Evolutionary conservation across 2,113 vertebrate genomes (phyloP).

Genomic region (Laterallus jamaicensis): DNA sequence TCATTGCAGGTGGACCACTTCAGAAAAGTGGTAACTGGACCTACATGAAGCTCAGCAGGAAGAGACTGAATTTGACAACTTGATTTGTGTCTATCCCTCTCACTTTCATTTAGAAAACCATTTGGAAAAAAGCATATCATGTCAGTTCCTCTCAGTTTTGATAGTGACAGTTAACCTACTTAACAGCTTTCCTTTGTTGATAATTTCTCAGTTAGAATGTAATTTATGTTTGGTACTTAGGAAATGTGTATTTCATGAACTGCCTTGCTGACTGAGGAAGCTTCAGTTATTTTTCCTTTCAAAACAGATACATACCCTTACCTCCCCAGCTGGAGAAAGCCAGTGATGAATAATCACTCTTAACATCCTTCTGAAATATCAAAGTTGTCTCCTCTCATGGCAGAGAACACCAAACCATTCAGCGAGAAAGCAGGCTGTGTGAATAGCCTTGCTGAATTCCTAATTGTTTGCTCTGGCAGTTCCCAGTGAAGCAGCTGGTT

Average conservation of each 20-base stretch:
- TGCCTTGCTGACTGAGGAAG: not conserved
- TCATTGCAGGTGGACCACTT: not conserved
- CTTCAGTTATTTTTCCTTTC: not conserved
- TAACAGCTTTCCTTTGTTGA: not conserved
- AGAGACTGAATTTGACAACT: not conserved
- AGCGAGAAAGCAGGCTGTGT: not conserved
- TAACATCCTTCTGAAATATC: not conserved
- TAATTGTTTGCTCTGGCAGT: conserved; percentile 50
- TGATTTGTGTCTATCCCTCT: not conserved
- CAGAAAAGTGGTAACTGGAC: not conserved
- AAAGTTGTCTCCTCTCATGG: not conserved
- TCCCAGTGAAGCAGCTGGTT: conserved; percentile 35
- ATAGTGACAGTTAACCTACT: not conserved
- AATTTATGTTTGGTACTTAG: not conserved
- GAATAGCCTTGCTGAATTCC: conserved; percentile 14
- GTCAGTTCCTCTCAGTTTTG: not conserved
- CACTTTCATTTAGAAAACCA: not conserved
- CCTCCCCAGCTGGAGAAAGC: not conserved
- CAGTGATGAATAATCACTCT: not conserved
- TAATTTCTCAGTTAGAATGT: not conserved
- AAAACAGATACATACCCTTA: not conserved
- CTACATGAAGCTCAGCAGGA: not conserved
- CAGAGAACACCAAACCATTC: not conserved
- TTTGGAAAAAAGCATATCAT: not conserved
- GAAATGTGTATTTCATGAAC: not conserved